These are phyloP conservation scores for Dryobota labecula DNA, from an alignment of 2,888 invertebrate genomes.

Conservation along the genomic window DNA sequence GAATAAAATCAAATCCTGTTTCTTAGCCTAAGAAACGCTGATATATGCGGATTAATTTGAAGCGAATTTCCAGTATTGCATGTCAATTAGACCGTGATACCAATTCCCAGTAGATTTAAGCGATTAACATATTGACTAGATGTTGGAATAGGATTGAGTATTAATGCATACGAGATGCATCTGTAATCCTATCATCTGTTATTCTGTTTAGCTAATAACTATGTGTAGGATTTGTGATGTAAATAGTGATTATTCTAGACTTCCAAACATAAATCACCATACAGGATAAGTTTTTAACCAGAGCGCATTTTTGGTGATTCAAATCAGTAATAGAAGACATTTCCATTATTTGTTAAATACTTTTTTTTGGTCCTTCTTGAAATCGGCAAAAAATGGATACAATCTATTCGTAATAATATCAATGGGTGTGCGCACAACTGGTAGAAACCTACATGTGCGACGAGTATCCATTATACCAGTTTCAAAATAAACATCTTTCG, in stretches of 20 bases:
- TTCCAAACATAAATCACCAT: too few relatives aligned
- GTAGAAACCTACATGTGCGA: too few relatives aligned
- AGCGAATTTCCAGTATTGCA: neutral
- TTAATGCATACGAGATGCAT: constrained; percentile 39
- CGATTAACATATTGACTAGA: constrained; percentile 50
- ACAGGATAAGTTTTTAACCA: too few relatives aligned
- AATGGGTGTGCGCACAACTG: too few relatives aligned
- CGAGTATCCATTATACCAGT: too few relatives aligned
- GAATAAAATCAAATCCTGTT: neutral
- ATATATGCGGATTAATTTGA: neutral
- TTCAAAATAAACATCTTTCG: too few relatives aligned
- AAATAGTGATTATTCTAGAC: neutral
- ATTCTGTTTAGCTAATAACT: constrained; percentile 8
- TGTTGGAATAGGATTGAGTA: constrained; percentile 24
- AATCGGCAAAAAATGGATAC: too few relatives aligned
- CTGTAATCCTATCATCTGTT: constrained; percentile 25
- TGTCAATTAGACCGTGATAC: constrained; percentile 5
- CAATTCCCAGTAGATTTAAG: constrained; percentile 18
- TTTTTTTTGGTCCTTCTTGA: too few relatives aligned
- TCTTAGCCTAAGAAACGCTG: neutral
- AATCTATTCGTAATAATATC: too few relatives aligned
- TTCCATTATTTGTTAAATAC: too few relatives aligned
- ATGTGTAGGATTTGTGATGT: constrained; percentile 2
- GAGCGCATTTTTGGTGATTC: too few relatives aligned
- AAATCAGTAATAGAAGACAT: too few relatives aligned